Evolutionary conservation across 2,113 vertebrate species (phyloP).

Genomic region (Atlantisia rogersi): DNA sequence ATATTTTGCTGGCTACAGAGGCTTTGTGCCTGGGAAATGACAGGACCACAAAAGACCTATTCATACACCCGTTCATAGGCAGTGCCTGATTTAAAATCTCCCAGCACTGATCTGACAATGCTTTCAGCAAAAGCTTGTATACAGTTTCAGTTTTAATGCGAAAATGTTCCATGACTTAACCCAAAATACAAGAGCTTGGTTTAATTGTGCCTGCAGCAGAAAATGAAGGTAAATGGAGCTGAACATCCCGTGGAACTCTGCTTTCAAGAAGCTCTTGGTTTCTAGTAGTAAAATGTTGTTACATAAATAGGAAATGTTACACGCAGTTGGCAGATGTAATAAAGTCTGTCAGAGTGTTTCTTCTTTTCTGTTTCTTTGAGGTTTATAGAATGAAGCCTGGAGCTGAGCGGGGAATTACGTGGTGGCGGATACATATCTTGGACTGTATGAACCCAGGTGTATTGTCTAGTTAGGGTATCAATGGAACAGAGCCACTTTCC

Average conservation of each 20-base stretch:
- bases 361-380: background rate
- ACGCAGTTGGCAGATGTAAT: background rate
- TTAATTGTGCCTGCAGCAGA: background rate
- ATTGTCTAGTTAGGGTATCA: background rate
- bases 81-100: slow-evolving; percentile 44
- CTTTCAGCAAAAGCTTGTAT: slow-evolving; percentile 31
- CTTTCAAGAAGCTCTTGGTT: background rate
- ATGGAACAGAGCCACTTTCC: background rate
- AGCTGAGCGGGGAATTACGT: background rate
- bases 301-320: background rate
- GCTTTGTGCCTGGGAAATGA: slow-evolving; percentile 41
- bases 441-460: background rate
- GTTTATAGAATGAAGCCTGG: background rate
- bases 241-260: background rate
- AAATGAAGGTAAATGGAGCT: background rate
- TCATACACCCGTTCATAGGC: slow-evolving; percentile 4
- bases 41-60: slow-evolving; percentile 40
- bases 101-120: slow-evolving; percentile 35
- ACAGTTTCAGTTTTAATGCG: slow-evolving; percentile 4
- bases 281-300: background rate
- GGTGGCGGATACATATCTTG: background rate
- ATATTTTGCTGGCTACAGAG: slow-evolving; percentile 15
- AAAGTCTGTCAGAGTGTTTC: background rate
- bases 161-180: slow-evolving; percentile 13
- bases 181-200: background rate